phyloP scores from a whole-genome alignment of 2,797 vertebrate genomes.

The Micropoecilia bifurca region DNA sequence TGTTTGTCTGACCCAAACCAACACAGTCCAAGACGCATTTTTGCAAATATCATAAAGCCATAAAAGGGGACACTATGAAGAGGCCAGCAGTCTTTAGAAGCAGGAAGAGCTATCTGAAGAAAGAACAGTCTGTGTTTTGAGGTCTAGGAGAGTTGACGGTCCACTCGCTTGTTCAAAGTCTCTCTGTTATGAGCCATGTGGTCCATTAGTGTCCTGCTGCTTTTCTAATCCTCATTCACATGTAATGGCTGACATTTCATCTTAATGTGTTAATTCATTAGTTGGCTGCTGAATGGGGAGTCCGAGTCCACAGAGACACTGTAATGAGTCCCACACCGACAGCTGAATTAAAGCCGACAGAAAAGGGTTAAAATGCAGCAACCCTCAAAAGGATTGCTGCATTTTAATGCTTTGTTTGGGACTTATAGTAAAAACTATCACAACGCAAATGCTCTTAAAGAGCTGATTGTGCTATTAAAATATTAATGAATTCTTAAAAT shows the following conservation, averaged over 20 bases:
- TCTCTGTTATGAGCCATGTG: constrained; percentile 59
- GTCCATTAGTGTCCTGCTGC: constrained; percentile 85
- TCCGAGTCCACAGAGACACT: constrained; percentile 69
- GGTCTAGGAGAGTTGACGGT: constrained; percentile 38
- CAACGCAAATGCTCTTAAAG: no score
- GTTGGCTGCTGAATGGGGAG: constrained; percentile 68
- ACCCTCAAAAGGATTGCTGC: no score
- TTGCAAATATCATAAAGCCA: constrained; percentile 80
- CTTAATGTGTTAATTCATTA: constrained; percentile 83
- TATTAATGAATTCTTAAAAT: no score
- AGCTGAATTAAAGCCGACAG: constrained; percentile 34
- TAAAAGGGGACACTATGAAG: constrained; percentile 62
- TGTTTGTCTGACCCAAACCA: constrained; percentile 33
- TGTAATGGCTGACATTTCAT: constrained; percentile 83
- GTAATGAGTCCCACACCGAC: constrained; percentile 64
- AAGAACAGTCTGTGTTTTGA: constrained; percentile 30
- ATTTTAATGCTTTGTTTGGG: not conserved
- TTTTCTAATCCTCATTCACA: constrained; percentile 88
- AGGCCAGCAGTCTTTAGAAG: constrained; percentile 7
- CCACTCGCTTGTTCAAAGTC: constrained; percentile 79
- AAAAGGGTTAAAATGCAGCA: constrained; percentile 21
- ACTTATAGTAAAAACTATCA: not conserved
- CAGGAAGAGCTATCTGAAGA: constrained; percentile 9
- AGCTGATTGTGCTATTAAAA: no score
- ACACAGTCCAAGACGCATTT: constrained; percentile 62